A percentile compares a stretch with the other conserved stretches of the same genome.
phyloP scores from a whole-genome alignment of 2,113 vertebrate genomes.

The Anoplopoma fimbria region DNA sequence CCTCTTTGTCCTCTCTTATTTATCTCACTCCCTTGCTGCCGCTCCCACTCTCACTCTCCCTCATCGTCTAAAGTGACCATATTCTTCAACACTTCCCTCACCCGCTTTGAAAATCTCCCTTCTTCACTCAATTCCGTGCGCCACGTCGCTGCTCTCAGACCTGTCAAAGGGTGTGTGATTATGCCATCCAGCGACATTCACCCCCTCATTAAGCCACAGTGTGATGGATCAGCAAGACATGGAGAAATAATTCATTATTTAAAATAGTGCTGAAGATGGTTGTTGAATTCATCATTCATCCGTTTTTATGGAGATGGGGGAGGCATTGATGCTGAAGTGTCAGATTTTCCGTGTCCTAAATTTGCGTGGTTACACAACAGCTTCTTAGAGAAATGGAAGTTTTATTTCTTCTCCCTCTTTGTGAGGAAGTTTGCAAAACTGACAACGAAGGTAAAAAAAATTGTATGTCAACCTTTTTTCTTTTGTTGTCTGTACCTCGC shows the following conservation, averaged over 20 bases:
- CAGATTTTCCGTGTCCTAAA: conserved; percentile 47
- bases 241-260: neutral
- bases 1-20: conserved; percentile 49
- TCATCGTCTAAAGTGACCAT: conserved; percentile 15
- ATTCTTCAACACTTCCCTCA: conserved; percentile 15
- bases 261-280: neutral
- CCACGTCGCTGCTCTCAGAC: conserved; percentile 4
- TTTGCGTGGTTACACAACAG: conserved; percentile 50
- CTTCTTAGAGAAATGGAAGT: conserved; percentile 35
- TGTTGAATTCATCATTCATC: conserved; percentile 7
- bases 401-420: neutral
- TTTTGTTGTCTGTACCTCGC: conserved; percentile 32
- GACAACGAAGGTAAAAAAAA: neutral
- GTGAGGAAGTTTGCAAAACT: conserved; percentile 47
- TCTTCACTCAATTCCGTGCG: conserved; percentile 14
- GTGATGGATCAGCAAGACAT: conserved; percentile 19
- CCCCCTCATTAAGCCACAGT: neutral
- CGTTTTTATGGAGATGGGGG: neutral
- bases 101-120: neutral
- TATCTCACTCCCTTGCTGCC: too few species aligned
- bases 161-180: conserved; percentile 33
- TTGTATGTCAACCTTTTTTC: conserved; percentile 24
- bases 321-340: conserved; percentile 15
- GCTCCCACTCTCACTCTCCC: conserved; percentile 28
- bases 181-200: conserved; percentile 10